Percentiles rank a stretch among this genome's conserved stretches.
These are phyloP conservation scores for Cataglyphis cursor DNA, from an alignment of 2,888 invertebrate genomes.

Conservation along the genomic window DNA sequence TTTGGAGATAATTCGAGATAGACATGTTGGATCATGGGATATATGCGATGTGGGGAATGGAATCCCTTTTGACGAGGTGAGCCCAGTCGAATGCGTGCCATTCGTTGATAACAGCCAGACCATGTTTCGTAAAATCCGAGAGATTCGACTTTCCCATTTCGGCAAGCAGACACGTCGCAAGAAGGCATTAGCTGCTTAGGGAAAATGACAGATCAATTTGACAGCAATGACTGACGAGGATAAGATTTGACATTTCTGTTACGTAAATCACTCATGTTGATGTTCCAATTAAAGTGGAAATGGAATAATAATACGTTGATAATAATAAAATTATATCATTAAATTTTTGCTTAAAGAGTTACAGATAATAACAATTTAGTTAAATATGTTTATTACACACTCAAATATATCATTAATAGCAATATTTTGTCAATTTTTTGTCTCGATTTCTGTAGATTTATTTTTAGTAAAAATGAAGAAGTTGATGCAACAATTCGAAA, in stretches of 20 bases:
- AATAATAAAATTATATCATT: background rate
- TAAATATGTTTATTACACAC: background rate
- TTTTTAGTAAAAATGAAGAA: background rate
- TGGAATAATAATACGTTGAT: background rate
- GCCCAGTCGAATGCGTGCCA: slow-evolving; percentile 79
- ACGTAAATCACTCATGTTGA: slow-evolving; percentile 9
- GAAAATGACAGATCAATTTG: slow-evolving; percentile 56
- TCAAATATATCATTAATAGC: background rate
- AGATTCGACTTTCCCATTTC: slow-evolving; percentile 77
- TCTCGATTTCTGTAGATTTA: background rate
- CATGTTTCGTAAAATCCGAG: slow-evolving; percentile 77
- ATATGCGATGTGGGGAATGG: slow-evolving; percentile 66
- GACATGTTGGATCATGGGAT: slow-evolving; percentile 77
- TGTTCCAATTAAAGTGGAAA: slow-evolving; percentile 15
- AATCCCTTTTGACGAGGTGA: slow-evolving; percentile 81
- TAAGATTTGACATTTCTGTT: slow-evolving; percentile 34
- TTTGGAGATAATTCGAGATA: slow-evolving; percentile 77
- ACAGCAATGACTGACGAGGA: slow-evolving; percentile 25
- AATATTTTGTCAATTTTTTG: background rate
- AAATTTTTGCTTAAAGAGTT: background rate
- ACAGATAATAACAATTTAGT: background rate
- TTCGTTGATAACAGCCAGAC: slow-evolving; percentile 77
- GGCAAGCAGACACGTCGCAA: slow-evolving; percentile 52
- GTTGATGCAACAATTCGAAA: background rate
- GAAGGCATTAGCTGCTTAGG: slow-evolving; percentile 63